Evolutionary conservation across 2,797 vertebrate species (phyloP).

Genomic region (Smutsia gigantea): DNA sequence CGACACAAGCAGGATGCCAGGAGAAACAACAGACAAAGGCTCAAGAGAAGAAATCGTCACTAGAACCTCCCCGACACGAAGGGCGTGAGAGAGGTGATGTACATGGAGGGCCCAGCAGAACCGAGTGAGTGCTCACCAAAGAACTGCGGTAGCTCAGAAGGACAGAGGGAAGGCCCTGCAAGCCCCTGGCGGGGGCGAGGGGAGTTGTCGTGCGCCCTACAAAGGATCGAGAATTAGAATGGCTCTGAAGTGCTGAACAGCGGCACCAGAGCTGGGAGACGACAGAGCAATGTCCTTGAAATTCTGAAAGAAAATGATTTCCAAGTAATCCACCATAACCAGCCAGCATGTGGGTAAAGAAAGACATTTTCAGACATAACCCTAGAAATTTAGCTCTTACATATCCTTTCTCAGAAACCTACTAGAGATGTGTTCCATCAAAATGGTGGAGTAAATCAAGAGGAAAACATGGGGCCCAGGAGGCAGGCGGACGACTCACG

Average conservation of each 20-base stretch:
- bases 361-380: background rate
- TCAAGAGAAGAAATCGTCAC: background rate
- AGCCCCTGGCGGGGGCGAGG: background rate
- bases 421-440: background rate
- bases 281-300: background rate
- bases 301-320: background rate
- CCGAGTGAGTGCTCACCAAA: background rate
- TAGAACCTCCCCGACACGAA: background rate
- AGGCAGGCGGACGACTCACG: background rate
- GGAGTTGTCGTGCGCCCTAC: too few relatives aligned
- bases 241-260: background rate
- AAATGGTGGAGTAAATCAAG: background rate
- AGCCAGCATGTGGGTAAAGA: background rate
- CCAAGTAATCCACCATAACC: background rate
- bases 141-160: background rate
- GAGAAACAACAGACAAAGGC: background rate
- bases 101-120: background rate
- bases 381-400: background rate
- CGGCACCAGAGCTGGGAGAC: background rate
- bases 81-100: accelerated
- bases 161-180: background rate
- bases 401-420: background rate
- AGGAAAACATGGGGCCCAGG: background rate
- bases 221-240: background rate
- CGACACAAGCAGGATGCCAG: background rate